Evolutionary conservation across 2,113 vertebrate genomes (phyloP).

Genomic region (Scomber scombrus): DNA sequence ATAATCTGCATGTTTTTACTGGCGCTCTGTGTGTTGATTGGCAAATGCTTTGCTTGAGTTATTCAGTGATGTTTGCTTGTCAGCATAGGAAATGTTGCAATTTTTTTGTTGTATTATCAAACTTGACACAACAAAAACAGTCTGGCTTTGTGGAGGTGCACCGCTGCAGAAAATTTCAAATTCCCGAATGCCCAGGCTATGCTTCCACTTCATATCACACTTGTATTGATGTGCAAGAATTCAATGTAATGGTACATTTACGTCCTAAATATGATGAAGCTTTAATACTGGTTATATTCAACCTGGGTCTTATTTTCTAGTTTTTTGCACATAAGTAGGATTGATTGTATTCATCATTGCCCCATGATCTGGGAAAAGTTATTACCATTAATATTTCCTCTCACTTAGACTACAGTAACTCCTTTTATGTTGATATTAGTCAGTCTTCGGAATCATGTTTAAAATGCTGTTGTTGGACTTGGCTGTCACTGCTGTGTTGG

Average conservation of each 20-base stretch:
- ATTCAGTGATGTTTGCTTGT: constrained; percentile 75
- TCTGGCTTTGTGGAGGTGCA: constrained; percentile 50
- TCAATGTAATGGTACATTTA: constrained; percentile 26
- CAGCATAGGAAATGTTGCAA: constrained; percentile 47
- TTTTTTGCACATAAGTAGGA: neutral
- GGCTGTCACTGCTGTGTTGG: neutral
- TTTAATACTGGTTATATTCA: constrained; percentile 3
- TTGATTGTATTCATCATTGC: constrained; percentile 32
- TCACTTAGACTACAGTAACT: constrained; percentile 1
- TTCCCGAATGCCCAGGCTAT: constrained; percentile 12
- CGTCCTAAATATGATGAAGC: neutral
- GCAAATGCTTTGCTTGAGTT: constrained; percentile 75
- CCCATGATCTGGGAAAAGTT: constrained; percentile 23
- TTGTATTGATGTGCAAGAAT: neutral
- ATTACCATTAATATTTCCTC: constrained; percentile 38
- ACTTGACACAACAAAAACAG: constrained; percentile 66
- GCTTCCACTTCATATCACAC: constrained; percentile 23
- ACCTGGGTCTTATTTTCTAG: constrained; percentile 25
- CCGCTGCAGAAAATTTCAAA: constrained; percentile 32
- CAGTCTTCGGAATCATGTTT: neutral
- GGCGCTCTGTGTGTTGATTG: constrained; percentile 76
- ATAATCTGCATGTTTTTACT: constrained; percentile 81
- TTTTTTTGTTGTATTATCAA: constrained; percentile 65
- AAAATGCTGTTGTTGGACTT: neutral
- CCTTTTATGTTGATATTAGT: constrained; percentile 4